A percentile compares a stretch with the other conserved stretches of the same genome.
Conservation (phyloP, 2,113 vertebrate species). For the Leucopsar rothschildi region DNA sequence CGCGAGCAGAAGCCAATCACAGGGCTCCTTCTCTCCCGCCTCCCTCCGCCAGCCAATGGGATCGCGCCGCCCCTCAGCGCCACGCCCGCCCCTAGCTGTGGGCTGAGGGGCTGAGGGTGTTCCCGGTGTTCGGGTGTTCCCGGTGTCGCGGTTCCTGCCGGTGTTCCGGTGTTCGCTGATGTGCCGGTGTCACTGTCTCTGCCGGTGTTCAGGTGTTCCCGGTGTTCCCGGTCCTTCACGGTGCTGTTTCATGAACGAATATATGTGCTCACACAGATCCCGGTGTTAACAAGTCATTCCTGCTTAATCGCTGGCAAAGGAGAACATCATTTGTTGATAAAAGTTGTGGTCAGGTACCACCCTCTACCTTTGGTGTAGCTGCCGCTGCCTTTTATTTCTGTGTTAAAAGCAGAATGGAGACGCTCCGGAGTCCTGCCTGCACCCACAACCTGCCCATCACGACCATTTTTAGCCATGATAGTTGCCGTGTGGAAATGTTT, state of each 20-base stretch:
- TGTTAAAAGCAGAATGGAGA: neutral
- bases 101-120: neutral
- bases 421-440: neutral
- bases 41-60: neutral
- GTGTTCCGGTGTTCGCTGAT: too few relatives aligned
- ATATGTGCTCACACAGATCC: neutral
- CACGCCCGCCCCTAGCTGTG: neutral
- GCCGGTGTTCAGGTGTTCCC: too few relatives aligned
- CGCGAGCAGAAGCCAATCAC: neutral
- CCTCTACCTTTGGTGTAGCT: neutral
- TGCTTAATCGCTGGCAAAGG: neutral
- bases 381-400: neutral
- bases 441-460: rapidly evolving
- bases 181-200: neutral
- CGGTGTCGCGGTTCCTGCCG: too few relatives aligned
- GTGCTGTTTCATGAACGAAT: neutral
- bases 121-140: neutral
- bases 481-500: neutral
- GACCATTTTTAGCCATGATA: rapidly evolving
- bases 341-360: neutral
- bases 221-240: too few relatives aligned
- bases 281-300: neutral
- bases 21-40: rapidly evolving
- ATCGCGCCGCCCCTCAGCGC: neutral
- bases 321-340: rapidly evolving